phyloP scores from a whole-genome alignment of 2,113 vertebrate species.

The Regulus satrapa region DNA sequence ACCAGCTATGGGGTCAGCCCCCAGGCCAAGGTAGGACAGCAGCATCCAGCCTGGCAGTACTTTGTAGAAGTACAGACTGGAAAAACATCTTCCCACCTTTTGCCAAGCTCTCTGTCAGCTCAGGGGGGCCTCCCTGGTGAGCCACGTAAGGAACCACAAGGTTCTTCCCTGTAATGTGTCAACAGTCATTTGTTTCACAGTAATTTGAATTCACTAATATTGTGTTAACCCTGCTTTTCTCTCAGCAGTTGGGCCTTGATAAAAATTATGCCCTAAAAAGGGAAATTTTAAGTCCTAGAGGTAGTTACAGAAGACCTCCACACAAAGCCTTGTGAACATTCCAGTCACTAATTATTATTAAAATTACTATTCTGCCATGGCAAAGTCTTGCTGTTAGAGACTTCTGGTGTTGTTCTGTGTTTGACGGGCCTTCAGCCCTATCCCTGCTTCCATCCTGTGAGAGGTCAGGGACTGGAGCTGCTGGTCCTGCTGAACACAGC shows the following conservation, averaged over 20 bases:
- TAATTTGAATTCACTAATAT: background rate
- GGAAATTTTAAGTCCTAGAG: background rate
- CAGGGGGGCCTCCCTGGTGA: background rate
- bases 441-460: background rate
- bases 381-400: background rate
- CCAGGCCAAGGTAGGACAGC: conserved; percentile 85
- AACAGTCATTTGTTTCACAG: background rate
- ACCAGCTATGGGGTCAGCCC: conserved; percentile 92
- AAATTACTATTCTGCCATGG: background rate
- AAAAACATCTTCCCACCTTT: background rate
- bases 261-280: background rate
- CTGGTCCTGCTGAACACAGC: background rate
- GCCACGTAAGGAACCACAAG: background rate
- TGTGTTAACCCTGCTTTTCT: background rate
- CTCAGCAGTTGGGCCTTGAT: background rate
- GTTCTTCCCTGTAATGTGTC: background rate
- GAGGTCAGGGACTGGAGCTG: background rate
- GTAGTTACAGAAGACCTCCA: background rate
- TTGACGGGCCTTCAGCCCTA: background rate
- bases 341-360: background rate
- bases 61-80: background rate
- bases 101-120: background rate
- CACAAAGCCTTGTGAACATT: background rate
- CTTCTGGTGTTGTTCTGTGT: background rate
- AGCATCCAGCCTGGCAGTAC: background rate